Evolutionary conservation across 2,113 vertebrate genomes (phyloP).

Genomic region (Pygoscelis adeliae): DNA sequence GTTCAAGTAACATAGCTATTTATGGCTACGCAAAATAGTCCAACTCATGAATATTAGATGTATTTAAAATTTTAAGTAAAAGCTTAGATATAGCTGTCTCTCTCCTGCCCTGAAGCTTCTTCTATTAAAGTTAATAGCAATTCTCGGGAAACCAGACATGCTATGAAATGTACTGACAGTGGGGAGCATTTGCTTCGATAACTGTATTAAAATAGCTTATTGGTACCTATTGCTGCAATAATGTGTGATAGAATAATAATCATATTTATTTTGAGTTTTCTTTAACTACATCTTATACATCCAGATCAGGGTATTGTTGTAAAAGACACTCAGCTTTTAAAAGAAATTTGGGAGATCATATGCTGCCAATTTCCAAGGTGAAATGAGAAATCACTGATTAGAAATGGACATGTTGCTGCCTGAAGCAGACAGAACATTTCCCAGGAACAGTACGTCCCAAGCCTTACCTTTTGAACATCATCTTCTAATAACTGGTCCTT

Average conservation of each 20-base stretch:
- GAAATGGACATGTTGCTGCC: background rate
- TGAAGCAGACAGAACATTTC: background rate
- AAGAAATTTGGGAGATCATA: background rate
- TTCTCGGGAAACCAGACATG: background rate
- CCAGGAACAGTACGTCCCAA: background rate
- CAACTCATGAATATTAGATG: background rate
- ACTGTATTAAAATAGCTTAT: background rate
- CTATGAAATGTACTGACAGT: background rate
- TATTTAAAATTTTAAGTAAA: conserved; percentile 3
- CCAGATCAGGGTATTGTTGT: background rate
- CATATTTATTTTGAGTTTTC: background rate
- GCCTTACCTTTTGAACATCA: background rate
- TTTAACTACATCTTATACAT: background rate
- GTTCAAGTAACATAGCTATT: background rate
- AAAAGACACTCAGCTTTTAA: background rate
- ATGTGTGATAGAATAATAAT: background rate
- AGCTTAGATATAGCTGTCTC: background rate
- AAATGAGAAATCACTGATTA: background rate
- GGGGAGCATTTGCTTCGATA: background rate
- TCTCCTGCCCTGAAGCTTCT: background rate
- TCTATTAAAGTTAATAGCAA: background rate
- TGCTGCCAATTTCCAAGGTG: background rate
- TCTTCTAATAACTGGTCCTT: background rate
- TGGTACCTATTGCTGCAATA: background rate
- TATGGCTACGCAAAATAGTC: background rate